Base-by-base conservation (phyloP, 2,888 invertebrate genomes). In the Sericinus montela region DNA sequence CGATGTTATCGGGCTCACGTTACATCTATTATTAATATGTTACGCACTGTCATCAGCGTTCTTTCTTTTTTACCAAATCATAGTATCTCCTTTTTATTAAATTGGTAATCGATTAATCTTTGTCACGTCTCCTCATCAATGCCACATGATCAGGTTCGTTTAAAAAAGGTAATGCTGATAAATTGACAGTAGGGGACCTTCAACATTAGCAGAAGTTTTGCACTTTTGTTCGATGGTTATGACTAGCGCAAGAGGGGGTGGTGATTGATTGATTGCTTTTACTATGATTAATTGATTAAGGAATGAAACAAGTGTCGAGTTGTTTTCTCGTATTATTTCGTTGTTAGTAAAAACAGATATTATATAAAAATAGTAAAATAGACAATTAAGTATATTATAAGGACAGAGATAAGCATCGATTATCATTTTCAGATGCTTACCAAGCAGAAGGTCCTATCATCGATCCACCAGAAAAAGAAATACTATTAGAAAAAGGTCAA, bases 1-100 rank as follows among this genome's bases (percentile, higher is more conserved):
- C 48, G 48, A 57, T 59, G 60, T 59, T 49, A 50, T 49, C 57
- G 56, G 58, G 73, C 74, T 86, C 78, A 72, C 54, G 67, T 86
- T 82, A 80, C 86, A 60, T 65, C 63, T 63, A 60, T 75, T 75
- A 83, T 84, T 82, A 82, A 69, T 70, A 69, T 72, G 72, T 80
- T 72, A 71, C 71, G 67, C 62, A 63, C 48, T 37, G 14, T 60
- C 61, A 60, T 58, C 57, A 62, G 46, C 32, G 48, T 46, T 55
- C 38, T 49, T 45, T 34, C 29, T 47, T 57, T 52, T 58, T 51
- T 45, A 52, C 55, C 56, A 57, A 56, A 56, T 64, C 72, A 7
- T 25, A 5, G 7, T 25, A 25, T 25, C 8, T 8, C 8, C 6
- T 8, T 25, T 25, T 8, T n/a, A n/a, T n/a, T 25, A 25, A 8